Base-by-base conservation (phyloP, 2,888 invertebrate genomes). In the Ernsta delagoae region DNA sequence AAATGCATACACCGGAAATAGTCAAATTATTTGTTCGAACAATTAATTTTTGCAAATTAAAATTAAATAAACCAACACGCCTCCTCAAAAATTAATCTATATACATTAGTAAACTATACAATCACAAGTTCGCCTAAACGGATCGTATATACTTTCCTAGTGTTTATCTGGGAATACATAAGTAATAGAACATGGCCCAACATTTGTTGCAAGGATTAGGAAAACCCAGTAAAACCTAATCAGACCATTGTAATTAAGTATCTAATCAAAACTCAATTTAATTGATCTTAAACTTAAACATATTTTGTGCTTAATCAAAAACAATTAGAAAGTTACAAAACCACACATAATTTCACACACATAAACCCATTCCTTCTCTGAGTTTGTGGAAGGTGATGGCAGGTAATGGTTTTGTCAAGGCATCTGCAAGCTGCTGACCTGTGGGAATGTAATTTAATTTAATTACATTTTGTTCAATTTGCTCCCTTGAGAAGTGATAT, bases 211-310 rank as follows among this genome's bases (percentile, higher is more conserved):
- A 3, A 53, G 53, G 53, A 53, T 53, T 53, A 53, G 53, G 53
- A 24, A 53, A 53, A 53, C 53, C 53, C 53, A 53, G 53, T 24
- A 53, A 53, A 53, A 53, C 53, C 53, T 53, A 53, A 53, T 53
- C 53, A 53, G 53, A 53, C 53, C 53, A 53, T 53, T 0, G 12
- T 24, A 53, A 5, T 24, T 5, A 36, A n/a, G n/a, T n/a, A n/a
- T n/a, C n/a, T 3, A 45, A 45, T 45, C n/a, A 43, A 45, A 45
- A 45, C n/a, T 45, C 1, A 5, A 45, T 11, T 9, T 3, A 43
- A 45, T n/a, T 45, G 5, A 45, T n/a, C 1, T 5, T 4, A n/a
- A 45, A 45, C n/a, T n/a, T 4, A 45, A 45, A n/a, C 8, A n/a
- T 12, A 45, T 45, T 16, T 16, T 16, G 16, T 16, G 16, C 7